Conservation (phyloP, 2,113 vertebrate genomes). For the Centropus unirufus region DNA sequence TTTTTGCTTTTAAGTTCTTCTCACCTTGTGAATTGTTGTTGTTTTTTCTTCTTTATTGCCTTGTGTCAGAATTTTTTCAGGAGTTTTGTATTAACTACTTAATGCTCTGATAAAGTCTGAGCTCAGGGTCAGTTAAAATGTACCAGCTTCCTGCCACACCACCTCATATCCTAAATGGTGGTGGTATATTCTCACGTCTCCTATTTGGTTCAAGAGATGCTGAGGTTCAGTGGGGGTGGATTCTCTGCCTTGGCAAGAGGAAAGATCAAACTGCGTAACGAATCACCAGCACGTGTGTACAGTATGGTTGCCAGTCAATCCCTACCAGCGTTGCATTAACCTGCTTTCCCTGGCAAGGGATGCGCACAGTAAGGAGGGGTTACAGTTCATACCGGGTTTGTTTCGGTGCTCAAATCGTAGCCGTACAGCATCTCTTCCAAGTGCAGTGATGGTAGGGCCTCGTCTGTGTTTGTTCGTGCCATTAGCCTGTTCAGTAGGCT, state of each 20-base stretch:
- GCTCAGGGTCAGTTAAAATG: background rate
- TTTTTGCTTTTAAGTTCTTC: background rate
- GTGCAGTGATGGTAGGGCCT: fast-evolving
- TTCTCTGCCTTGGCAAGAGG: fast-evolving
- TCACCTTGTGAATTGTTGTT: background rate
- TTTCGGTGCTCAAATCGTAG: background rate
- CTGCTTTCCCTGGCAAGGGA: background rate
- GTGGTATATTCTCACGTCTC: background rate
- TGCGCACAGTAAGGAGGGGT: too few species aligned
- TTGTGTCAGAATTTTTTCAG: background rate
- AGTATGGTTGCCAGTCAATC: background rate
- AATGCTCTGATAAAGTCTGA: background rate
- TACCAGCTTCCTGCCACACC: background rate
- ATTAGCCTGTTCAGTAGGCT: background rate
- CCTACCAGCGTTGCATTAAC: fast-evolving
- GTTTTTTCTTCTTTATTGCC: background rate
- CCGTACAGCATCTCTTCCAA: background rate
- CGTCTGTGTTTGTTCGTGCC: fast-evolving
- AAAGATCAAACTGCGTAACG: too few species aligned
- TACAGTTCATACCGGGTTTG: fast-evolving
- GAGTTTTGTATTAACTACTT: background rate
- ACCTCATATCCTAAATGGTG: background rate
- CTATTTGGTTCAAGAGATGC: background rate
- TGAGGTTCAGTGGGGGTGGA: background rate
- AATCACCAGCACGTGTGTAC: fast-evolving